phyloP scores from a whole-genome alignment of 1,140 invertebrate species.

The Patella vulgata region DNA sequence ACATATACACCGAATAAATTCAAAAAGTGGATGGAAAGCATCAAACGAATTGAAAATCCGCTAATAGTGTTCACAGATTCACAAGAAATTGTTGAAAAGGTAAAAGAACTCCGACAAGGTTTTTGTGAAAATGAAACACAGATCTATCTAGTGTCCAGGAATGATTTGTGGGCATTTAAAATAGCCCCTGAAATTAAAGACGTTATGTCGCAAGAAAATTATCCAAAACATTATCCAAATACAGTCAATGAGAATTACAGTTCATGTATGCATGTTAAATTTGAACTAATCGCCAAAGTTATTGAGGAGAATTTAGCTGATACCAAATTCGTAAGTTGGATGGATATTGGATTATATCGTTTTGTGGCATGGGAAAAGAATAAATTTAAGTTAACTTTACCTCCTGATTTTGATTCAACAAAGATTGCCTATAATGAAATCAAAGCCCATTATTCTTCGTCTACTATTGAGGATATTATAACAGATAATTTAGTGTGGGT shows the following conservation, averaged over 20 bases:
- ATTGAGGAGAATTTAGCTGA: slow-evolving; percentile 27
- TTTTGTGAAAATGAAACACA: slow-evolving; percentile 26
- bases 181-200: slow-evolving; percentile 23
- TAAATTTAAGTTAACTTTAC: slow-evolving; percentile 28
- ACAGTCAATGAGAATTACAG: slow-evolving; percentile 39
- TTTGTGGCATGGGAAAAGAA: slow-evolving; percentile 18
- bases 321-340: slow-evolving; percentile 41
- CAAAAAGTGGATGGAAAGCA: slow-evolving; percentile 27
- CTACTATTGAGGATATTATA: slow-evolving; percentile 20
- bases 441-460: slow-evolving; percentile 1
- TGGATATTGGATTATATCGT: slow-evolving; percentile 49
- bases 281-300: slow-evolving; percentile 33
- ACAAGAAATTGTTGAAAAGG: slow-evolving; percentile 8
- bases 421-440: slow-evolving; percentile 39
- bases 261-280: slow-evolving; percentile 48
- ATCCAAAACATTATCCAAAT: slow-evolving; percentile 41
- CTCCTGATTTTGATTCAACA: slow-evolving; percentile 27
- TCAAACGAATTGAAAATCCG: slow-evolving; percentile 20
- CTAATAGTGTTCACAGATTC: slow-evolving; percentile 29
- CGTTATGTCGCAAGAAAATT: slow-evolving; percentile 33
- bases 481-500: slow-evolving; percentile 33
- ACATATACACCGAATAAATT: slow-evolving; percentile 21
- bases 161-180: slow-evolving; percentile 42
- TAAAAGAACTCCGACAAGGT: slow-evolving; percentile 3
- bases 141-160: slow-evolving; percentile 22